Evolutionary conservation across 2,888 invertebrate genomes (phyloP), one percentile per base, ranked within the genome.

Genomic region (Heliconius charithonia): DNA sequence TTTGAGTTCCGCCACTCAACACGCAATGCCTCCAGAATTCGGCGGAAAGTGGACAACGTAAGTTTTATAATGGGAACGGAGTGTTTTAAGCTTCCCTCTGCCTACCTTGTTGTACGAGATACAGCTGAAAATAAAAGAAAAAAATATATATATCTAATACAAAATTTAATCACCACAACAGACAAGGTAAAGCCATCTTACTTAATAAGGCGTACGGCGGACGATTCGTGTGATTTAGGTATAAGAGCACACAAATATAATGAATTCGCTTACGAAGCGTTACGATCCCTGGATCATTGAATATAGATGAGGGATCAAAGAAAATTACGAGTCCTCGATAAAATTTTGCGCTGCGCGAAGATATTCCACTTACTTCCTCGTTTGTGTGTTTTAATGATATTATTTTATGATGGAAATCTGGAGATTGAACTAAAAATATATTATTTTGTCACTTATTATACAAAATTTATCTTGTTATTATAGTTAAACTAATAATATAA

Each of bases 251-350:
- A 88, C 86, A 88, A 86, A 90, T 90, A 91, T 92, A 93, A 93
- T 92, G 92, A 93, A 92, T 92, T 91, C 91, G 91, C 93, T 92
- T 93, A 90, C 91, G 87, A 87, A 91, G 92, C 92, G 91, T 92
- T 90, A 90, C 90, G 89, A 89, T 90, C 89, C 88, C 89, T 88
- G 90, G 91, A 92, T 93, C 93, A 93, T 93, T 94, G 93, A 94
- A 93, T 94, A 93, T 92, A 93, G 92, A 94, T 92, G 92, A 93
- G 92, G 93, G 93, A 92, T 93, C 93, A 93, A 93, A 93, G 91
- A 87, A 93, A 93, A 93, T 93, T 92, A 92, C 92, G 91, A 90
- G 87, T 90, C 86, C 87, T 88, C 90, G 90, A 91, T 91, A 92
- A 93, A 92, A 93, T 92, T 91, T 91, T 91, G 89, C 87, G 91